Percentiles rank a stretch among this genome's conserved stretches.
Evolutionary conservation across 2,888 invertebrate species (phyloP).

Genomic region (Adelphocoris suturalis): DNA sequence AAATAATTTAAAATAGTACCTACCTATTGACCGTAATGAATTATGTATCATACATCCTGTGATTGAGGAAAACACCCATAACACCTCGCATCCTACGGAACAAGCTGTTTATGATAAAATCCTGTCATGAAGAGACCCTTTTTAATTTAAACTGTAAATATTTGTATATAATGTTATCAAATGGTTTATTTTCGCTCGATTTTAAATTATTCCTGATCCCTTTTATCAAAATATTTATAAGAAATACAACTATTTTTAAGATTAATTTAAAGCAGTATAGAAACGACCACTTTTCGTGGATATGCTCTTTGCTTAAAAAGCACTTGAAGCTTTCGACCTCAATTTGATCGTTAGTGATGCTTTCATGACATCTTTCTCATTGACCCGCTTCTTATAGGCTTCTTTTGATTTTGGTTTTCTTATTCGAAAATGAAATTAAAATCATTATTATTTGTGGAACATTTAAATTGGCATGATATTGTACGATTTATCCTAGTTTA

Average conservation of each 20-base stretch:
- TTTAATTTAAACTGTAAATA: neutral
- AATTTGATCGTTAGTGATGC: neutral
- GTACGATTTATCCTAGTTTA: neutral
- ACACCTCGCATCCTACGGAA: slow-evolving; percentile 27
- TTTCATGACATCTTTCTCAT: neutral
- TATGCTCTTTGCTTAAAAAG: neutral
- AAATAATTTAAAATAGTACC: neutral
- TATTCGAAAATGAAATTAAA: neutral
- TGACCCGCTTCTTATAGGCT: neutral
- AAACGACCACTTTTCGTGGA: slow-evolving; percentile 10
- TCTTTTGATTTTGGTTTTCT: neutral
- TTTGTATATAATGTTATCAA: no score
- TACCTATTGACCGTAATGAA: slow-evolving; percentile 45
- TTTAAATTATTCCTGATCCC: neutral
- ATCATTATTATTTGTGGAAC: neutral
- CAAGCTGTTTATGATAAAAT: neutral
- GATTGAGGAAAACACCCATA: neutral
- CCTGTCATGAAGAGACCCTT: no score
- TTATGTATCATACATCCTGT: slow-evolving; percentile 50
- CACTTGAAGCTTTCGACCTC: neutral
- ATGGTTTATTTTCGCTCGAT: no score
- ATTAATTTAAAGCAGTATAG: neutral
- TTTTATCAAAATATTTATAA: neutral
- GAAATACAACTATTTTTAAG: neutral
- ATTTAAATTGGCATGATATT: slow-evolving; percentile 17